These are phyloP conservation scores for Meteorus sp. DNA, from an alignment of 1,140 invertebrate genomes.

Conservation along the genomic window DNA sequence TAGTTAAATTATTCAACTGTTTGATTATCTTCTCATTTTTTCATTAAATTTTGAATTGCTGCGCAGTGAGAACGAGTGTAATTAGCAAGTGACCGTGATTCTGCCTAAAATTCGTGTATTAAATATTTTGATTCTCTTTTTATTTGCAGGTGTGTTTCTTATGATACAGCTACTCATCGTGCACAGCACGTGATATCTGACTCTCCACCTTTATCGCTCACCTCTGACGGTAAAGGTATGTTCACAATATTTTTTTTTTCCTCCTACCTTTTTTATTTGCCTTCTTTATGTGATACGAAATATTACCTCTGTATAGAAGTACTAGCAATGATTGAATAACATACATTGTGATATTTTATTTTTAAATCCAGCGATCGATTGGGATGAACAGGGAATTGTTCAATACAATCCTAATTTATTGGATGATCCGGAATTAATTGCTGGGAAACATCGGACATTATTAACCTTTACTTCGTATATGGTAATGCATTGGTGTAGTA, in stretches of 20 bases:
- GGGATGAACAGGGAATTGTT: conserved; percentile 53
- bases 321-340: not conserved
- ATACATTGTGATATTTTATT: conserved; percentile 21
- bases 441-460: conserved; percentile 91
- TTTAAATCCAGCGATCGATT: conserved; percentile 51
- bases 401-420: conserved; percentile 87
- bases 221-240: conserved; percentile 60
- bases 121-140: conserved; percentile 35
- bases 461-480: conserved; percentile 95
- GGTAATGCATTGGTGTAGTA: conserved; percentile 61
- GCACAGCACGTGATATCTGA: conserved; percentile 59
- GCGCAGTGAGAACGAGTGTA: no score
- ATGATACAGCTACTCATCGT: conserved; percentile 68
- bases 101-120: no score
- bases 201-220: conserved; percentile 64
- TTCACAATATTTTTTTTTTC: conserved; percentile 4
- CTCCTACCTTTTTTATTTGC: not conserved
- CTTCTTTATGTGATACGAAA: not conserved
- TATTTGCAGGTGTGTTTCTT: conserved; percentile 72
- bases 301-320: not conserved
- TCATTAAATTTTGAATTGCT: no score
- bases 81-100: no score
- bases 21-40: no score
- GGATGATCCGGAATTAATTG: conserved; percentile 93
- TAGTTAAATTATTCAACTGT: no score